phyloP scores from a whole-genome alignment of 2,797 vertebrate genomes.

The Acanthopagrus latus region DNA sequence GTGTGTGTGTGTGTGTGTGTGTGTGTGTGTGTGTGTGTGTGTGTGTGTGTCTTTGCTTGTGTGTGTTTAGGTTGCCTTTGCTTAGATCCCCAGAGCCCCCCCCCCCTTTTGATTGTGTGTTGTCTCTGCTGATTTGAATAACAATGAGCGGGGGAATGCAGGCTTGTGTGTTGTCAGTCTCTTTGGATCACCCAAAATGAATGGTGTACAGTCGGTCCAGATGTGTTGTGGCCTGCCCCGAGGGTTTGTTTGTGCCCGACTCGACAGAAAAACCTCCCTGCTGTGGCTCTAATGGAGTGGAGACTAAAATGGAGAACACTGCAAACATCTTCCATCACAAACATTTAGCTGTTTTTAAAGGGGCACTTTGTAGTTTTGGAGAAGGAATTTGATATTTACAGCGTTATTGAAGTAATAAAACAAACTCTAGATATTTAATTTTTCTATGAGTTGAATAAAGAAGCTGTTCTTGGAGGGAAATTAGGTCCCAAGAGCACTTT shows the following conservation, averaged over 20 bases:
- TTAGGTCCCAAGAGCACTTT: too few relatives aligned
- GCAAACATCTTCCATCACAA: conserved; percentile 22
- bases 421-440: too few relatives aligned
- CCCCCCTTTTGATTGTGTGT: conserved; percentile 59
- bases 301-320: conserved; percentile 29
- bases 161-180: conserved; percentile 65
- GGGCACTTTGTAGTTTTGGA: too few relatives aligned
- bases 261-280: conserved; percentile 43
- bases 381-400: too few relatives aligned
- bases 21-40: conserved; percentile 48
- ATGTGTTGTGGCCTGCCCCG: conserved; percentile 60
- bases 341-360: conserved; percentile 15
- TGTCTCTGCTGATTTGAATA: conserved; percentile 77
- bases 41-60: not conserved
- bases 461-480: too few relatives aligned
- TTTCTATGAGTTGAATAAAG: too few relatives aligned
- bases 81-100: conserved; percentile 51
- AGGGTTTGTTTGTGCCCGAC: conserved; percentile 58
- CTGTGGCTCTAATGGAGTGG: conserved; percentile 57
- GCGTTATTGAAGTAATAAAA: too few relatives aligned
- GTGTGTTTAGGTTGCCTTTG: conserved; percentile 43
- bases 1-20: conserved; percentile 24
- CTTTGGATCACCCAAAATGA: conserved; percentile 58
- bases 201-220: conserved; percentile 63
- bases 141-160: conserved; percentile 77